Evolutionary conservation across 2,797 vertebrate species (phyloP), one percentile per base, ranked within the genome.

Genomic region (Leptatherina wallacei): DNA sequence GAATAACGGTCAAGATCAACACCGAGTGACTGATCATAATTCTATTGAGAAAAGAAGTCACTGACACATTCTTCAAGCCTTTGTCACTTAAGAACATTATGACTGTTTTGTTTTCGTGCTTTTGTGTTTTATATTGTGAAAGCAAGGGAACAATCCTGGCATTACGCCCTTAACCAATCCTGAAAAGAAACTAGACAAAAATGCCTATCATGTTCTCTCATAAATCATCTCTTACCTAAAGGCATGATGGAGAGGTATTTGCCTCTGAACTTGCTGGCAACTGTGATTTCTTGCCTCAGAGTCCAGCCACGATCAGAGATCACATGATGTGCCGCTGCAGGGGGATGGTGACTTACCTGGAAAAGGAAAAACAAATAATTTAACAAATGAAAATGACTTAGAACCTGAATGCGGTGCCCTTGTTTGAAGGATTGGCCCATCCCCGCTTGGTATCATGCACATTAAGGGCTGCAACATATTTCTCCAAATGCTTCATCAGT

Each of bases 161-260:
- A 32, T 55, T 49, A 32, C 49, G 12, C 27, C 49, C 22, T 22
- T 24, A 52, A 52, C 20, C 22, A 8, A 3, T 8, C 20, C 18
- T 6, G 7, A 8, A 49, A n/a, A 49, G 14, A 20, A 49, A 20
- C 44, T 8, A 49, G 0, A 65, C 24, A 3, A 8, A 35, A 3
- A 35, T 11, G 0, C 61, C 7, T 2, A 32, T 52, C 2, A 0
- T 33, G 11, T 22, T 49, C 4, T 3, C 1, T 66, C 1, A 4
- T 13, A 38, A 20, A 18, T 27, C 12, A 7, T 11, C 22, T 20
- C 78, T 79, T 77, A 93, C 92, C 92, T 73, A 93, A 89, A 0
- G 98, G 98, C 98, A 98, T 99, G 75, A 99, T 97, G 63, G 98
- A 99, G 65, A 99, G 95, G 78, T 98, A 99, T 96, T 99, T 99